Base-by-base conservation (phyloP, 2,888 invertebrate genomes). In the Zonitis immaculata region DNA sequence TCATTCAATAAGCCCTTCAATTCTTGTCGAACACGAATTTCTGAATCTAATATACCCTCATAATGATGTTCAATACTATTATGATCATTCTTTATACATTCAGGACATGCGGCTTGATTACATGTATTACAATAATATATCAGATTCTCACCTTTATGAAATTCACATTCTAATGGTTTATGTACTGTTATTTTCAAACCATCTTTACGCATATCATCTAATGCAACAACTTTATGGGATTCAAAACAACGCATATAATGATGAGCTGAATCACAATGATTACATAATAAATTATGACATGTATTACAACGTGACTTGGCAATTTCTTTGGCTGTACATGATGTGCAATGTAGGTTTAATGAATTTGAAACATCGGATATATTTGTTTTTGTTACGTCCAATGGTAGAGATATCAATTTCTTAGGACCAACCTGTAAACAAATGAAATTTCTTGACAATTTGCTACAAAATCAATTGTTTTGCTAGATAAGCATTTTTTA, bases 191-290 rank as follows among this genome's bases (percentile, higher is more conserved):
- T 80, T 66, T 88, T 87, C 71, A 89, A 86, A 66, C 87, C 87
- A 27, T 79, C 77, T 60, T 88, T 87, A 67, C 87, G 85, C 72
- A 94, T 80, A 64, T 93, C 92, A 68, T 94, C 94, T 71, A 95
- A 87, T 42, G 89, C 87, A 48, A 94, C 86, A 32, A 95, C 95
- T 75, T 89, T 84, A 75, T 97, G 96, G 68, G 91, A 92, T 76
- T 96, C 95, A 74, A 97, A 97, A 78, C 95, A 95, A 63, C 94
- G 84, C 96, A 96, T 96, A 72, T 90, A 95, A 75, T 93, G 90
- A 76, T 97, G 96, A 53, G 96, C 96, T 35, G 92, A 91, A 69
- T 94, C 93, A 79, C 96, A 97, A 73, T 93, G 91, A 58, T 89
- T 86, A 77, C 96, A 96, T 46, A 97, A 80, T 73, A 95, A 91